A percentile compares a stretch with the other conserved stretches of the same genome.
Conservation (phyloP, 2,888 invertebrate genomes). For the Tanytarsus gracilentus region DNA sequence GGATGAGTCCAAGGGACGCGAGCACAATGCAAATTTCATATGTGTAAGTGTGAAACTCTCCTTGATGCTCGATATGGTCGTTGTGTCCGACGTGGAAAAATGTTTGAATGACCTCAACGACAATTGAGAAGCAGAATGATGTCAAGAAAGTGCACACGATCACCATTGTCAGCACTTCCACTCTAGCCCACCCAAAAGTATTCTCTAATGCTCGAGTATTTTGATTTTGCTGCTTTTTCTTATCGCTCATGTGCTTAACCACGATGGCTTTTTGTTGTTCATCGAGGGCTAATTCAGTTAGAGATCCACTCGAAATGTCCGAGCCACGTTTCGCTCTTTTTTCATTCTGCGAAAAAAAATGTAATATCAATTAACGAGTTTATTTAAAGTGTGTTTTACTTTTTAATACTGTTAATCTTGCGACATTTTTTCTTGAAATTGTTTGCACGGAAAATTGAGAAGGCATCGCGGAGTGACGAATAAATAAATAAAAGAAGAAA, state of each 20-base stretch:
- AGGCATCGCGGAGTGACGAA: too few relatives aligned
- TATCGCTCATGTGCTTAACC: neutral
- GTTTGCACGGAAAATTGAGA: too few relatives aligned
- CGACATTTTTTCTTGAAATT: too few relatives aligned
- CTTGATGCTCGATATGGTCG: constrained; percentile 48
- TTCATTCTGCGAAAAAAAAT: too few relatives aligned
- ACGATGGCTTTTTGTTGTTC: constrained; percentile 9
- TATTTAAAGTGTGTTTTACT: too few relatives aligned
- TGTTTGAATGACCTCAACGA: constrained; percentile 74
- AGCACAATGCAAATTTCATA: constrained; percentile 59
- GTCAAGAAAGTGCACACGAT: constrained; percentile 73
- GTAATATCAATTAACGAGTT: too few relatives aligned
- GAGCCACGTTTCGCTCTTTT: neutral
- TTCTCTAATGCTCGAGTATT: constrained; percentile 62
- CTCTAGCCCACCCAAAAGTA: constrained; percentile 87
- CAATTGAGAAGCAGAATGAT: constrained; percentile 70
- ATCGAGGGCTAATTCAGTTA: neutral
- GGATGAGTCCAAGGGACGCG: constrained; percentile 58
- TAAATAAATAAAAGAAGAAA: too few relatives aligned
- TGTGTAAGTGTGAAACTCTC: constrained; percentile 8
- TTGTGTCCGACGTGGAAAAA: constrained; percentile 64
- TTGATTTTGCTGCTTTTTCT: constrained; percentile 34
- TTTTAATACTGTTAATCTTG: too few relatives aligned
- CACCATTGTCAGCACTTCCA: constrained; percentile 76
- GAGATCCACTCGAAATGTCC: neutral